Percentiles rank a stretch among this genome's conserved stretches.
These are phyloP conservation scores for Bedellia somnulentella DNA, from an alignment of 2,888 invertebrate species.

Conservation along the genomic window DNA sequence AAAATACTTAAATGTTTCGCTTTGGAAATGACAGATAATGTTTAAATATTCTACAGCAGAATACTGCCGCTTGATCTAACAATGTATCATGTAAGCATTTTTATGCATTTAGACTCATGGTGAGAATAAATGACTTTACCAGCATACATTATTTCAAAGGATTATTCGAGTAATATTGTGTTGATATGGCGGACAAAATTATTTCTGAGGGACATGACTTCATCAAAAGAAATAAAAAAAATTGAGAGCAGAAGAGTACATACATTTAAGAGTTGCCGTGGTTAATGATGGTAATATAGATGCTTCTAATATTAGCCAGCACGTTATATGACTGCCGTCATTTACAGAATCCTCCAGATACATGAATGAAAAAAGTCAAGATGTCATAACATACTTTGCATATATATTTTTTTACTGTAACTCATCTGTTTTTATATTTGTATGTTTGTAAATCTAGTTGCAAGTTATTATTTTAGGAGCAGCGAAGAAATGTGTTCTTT, in stretches of 20 bases:
- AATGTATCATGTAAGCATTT: constrained; percentile 10
- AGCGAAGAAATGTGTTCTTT: too few species aligned
- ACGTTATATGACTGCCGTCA: constrained; percentile 7
- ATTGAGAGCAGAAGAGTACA: constrained; percentile 8
- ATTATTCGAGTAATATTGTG: constrained; percentile 10
- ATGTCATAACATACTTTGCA: constrained; percentile 6
- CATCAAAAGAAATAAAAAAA: constrained; percentile 12
- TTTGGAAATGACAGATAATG: background rate
- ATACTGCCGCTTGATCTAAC: constrained; percentile 4
- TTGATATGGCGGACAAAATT: constrained; percentile 15
- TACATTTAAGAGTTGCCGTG: constrained; percentile 7
- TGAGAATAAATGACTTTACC: constrained; percentile 9
- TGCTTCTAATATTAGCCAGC: constrained; percentile 6
- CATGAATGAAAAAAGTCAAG: constrained; percentile 6
- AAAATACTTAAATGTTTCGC: background rate
- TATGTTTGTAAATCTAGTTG: too few species aligned
- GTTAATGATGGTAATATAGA: constrained; percentile 1
- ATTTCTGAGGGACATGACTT: constrained; percentile 13
- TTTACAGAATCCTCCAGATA: constrained; percentile 7
- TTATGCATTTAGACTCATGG: constrained; percentile 11
- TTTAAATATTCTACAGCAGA: background rate
- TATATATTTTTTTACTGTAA: too few species aligned
- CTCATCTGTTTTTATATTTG: too few species aligned
- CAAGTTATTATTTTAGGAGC: too few species aligned
- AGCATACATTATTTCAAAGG: constrained; percentile 8